Conservation (phyloP, 2,888 invertebrate species). For the Drosophila birchii region DNA sequence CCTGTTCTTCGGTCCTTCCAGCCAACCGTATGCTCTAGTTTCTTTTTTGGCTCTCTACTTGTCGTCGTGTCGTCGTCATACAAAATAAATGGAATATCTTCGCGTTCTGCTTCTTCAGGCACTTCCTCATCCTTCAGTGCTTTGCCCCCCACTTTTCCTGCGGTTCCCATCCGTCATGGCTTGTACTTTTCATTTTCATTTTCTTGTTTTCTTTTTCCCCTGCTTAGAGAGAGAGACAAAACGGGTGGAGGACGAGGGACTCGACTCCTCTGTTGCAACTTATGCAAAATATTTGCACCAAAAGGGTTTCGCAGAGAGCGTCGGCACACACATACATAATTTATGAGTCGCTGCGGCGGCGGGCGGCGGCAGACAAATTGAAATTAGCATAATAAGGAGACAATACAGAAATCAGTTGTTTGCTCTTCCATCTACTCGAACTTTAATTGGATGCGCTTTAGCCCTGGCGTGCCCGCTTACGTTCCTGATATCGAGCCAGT, state of each 20-base stretch:
- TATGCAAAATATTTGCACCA: constrained; percentile 48
- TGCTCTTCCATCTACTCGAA: constrained; percentile 16
- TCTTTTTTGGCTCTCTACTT: constrained; percentile 33
- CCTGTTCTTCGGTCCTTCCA: constrained; percentile 6
- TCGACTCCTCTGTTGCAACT: constrained; percentile 31
- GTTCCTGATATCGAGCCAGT: constrained; percentile 90
- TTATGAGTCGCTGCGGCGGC: constrained; percentile 3
- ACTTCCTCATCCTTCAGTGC: constrained; percentile 31
- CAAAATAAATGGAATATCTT: constrained; percentile 64
- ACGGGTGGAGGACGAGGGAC: not conserved
- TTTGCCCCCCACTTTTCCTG: constrained; percentile 26
- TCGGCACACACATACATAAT: constrained; percentile 27
- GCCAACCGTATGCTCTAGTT: constrained; percentile 18
- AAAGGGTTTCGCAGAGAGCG: constrained; percentile 31
- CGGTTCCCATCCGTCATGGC: constrained; percentile 46
- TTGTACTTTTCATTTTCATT: constrained; percentile 17
- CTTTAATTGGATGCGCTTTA: constrained; percentile 38
- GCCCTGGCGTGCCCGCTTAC: constrained; percentile 87
- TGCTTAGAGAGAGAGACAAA: constrained; percentile 8
- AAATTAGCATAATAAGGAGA: constrained; percentile 52
- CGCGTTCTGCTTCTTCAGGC: constrained; percentile 39
- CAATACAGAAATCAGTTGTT: constrained; percentile 42
- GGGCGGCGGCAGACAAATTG: constrained; percentile 20
- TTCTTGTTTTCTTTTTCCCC: constrained; percentile 1
- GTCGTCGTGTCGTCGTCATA: constrained; percentile 49